Percentiles rank a stretch among this genome's conserved stretches.
phyloP scores from a whole-genome alignment of 2,888 invertebrate species.

The Drosophila tanythrix region DNA sequence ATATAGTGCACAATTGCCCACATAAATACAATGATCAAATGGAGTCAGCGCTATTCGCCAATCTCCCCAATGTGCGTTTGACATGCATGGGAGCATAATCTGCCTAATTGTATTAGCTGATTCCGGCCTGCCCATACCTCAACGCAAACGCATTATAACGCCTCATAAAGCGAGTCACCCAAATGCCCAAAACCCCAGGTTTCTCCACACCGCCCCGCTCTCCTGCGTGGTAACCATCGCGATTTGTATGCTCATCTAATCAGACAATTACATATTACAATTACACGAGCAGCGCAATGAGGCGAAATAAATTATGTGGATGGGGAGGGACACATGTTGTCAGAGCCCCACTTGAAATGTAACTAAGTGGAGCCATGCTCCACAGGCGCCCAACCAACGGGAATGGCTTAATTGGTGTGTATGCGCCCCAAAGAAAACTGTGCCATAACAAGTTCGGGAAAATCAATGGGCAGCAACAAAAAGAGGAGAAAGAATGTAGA shows the following conservation, averaged over 20 bases:
- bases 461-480: constrained; percentile 53
- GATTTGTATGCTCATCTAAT: constrained; percentile 57
- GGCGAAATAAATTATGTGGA: constrained; percentile 65
- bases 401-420: constrained; percentile 73
- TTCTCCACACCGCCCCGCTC: no score
- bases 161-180: constrained; percentile 59
- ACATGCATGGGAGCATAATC: constrained; percentile 61
- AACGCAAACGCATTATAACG: constrained; percentile 76
- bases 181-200: background rate
- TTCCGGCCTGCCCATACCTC: constrained; percentile 35
- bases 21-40: constrained; percentile 11
- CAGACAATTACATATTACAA: constrained; percentile 76
- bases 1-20: constrained; percentile 11
- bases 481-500: background rate
- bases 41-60: background rate
- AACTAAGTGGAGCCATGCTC: constrained; percentile 29
- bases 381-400: constrained; percentile 17
- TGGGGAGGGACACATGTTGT: background rate
- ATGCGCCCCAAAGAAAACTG: constrained; percentile 33
- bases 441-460: constrained; percentile 65
- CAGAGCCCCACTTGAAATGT: constrained; percentile 44
- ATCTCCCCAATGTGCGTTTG: constrained; percentile 34
- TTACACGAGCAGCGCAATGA: constrained; percentile 66
- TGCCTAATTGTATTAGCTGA: constrained; percentile 76
- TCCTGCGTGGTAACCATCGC: constrained; percentile 30